Base-by-base conservation (phyloP, 2,797 vertebrate species). In the Cynopterus sphinx region DNA sequence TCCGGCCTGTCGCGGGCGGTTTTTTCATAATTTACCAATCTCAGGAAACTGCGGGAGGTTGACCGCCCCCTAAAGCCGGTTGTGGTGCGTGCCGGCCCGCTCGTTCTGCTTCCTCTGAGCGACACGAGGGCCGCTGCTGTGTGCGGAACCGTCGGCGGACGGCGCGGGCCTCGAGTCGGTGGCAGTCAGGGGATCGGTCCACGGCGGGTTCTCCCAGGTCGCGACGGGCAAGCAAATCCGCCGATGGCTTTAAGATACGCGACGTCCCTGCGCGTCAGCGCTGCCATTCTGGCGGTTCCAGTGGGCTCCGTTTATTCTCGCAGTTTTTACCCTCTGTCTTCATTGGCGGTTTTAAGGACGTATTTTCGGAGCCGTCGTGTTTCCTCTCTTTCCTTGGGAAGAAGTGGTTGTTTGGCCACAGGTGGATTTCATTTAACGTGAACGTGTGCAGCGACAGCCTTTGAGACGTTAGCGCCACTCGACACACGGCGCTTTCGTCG, bases 401-500 rank as follows among this genome's bases (percentile, higher is more conserved):
- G 71, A 67, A 79, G 22, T 65, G 46, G 61, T 36, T 93, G 75
- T 83, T 83, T 93, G 81, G 51, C 85, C 26, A 57, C 84, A 96
- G 87, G 39, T 93, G 95, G 90, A 95, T 95, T 96, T 94, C 49
- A 9, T 93, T 89, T 39, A 26, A 51, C 43, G 31, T 33, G 94
- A 90, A n/a, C 70, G 21, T 74, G 3, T 91, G 59, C 6, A 36
- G 10, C 67, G 90, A 81, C 65, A 82, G 79, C 75, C 92, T 96
- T 87, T 96, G 91, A 95, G 84, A 91, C 77, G 70, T 87, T 26
- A 67, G 77, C 68, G 41, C 71, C 84, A 5, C 57, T 13, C 65
- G 79, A 83, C 75, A 43, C 74, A 79, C 95, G 96, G 96, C 96
- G 90, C 82, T 70, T 87, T 91, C 71, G 31, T 75, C 90, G 88